These are phyloP conservation scores for Elymnias hypermnestra DNA, from an alignment of 1,140 invertebrate species.

Conservation along the genomic window DNA sequence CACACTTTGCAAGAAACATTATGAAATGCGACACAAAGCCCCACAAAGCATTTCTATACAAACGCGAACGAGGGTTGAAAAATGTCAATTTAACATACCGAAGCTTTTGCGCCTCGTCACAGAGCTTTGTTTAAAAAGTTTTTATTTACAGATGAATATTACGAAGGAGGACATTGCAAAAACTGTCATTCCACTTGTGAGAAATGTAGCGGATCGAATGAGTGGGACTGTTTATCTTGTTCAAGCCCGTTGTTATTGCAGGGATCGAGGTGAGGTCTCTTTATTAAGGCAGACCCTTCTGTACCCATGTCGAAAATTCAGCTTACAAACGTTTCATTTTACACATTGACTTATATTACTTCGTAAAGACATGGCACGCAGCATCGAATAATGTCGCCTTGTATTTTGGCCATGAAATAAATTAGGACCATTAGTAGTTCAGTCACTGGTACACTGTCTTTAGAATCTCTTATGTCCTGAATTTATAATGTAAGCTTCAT, in stretches of 20 bases:
- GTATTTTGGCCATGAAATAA: too few species aligned
- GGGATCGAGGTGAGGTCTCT: conserved; percentile 61
- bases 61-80: conserved; percentile 32
- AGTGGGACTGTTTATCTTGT: conserved; percentile 84
- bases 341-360: too few species aligned
- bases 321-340: conserved; percentile 39
- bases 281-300: conserved; percentile 24
- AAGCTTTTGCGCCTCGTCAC: conserved; percentile 33
- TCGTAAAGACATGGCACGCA: too few species aligned
- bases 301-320: conserved; percentile 27
- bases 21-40: conserved; percentile 34
- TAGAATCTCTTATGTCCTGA: too few species aligned
- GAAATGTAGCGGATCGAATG: conserved; percentile 83
- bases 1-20: conserved; percentile 25
- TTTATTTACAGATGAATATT: conserved; percentile 81
- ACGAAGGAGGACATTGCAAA: conserved; percentile 81
- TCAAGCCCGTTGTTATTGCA: conserved; percentile 81
- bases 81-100: conserved; percentile 43
- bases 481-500: too few species aligned
- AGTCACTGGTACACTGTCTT: too few species aligned
- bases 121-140: conserved; percentile 37
- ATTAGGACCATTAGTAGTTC: too few species aligned
- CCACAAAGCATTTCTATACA: conserved; percentile 35
- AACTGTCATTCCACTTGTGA: conserved; percentile 85
- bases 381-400: too few species aligned